Percentiles rank a stretch among this genome's conserved stretches.
These are phyloP conservation scores for Henricia sp. DNA, from an alignment of 53 echinoderm and acorn worm species.

Conservation along the genomic window DNA sequence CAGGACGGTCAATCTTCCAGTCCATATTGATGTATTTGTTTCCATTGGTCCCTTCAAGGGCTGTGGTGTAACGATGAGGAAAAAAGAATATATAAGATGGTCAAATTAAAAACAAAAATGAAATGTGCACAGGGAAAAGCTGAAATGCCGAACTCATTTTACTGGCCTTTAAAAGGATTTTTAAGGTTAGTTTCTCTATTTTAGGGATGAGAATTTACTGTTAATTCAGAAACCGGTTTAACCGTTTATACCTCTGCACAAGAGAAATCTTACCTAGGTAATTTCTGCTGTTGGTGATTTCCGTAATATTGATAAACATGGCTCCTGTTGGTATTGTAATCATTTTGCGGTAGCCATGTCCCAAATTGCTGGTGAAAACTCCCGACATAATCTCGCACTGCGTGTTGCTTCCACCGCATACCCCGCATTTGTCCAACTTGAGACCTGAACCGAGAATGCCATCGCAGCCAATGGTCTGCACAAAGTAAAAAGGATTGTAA, in stretches of 20 bases:
- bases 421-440: slow-evolving; percentile 88
- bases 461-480: slow-evolving; percentile 95
- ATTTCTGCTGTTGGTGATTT: slow-evolving; percentile 83
- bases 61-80: slow-evolving; percentile 56
- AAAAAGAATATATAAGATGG: too few species aligned
- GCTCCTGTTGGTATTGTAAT: slow-evolving; percentile 88
- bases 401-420: slow-evolving; percentile 90
- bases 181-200: too few species aligned
- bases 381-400: slow-evolving; percentile 81
- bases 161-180: too few species aligned
- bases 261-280: slow-evolving; percentile 81
- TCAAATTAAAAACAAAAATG: too few species aligned
- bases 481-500: too few species aligned
- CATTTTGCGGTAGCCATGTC: slow-evolving; percentile 82
- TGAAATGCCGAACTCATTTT: too few species aligned
- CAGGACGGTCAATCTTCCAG: slow-evolving; percentile 88
- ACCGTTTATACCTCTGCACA: too few species aligned
- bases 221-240: background rate
- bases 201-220: background rate
- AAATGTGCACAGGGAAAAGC: too few species aligned
- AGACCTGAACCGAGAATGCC: slow-evolving; percentile 92
- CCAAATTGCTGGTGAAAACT: slow-evolving; percentile 58
- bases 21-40: slow-evolving; percentile 82
- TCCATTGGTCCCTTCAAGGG: slow-evolving; percentile 71
- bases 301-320: slow-evolving; percentile 94